Evolutionary conservation across 1,140 invertebrate species (phyloP).

Genomic region (Pomacea maculata): DNA sequence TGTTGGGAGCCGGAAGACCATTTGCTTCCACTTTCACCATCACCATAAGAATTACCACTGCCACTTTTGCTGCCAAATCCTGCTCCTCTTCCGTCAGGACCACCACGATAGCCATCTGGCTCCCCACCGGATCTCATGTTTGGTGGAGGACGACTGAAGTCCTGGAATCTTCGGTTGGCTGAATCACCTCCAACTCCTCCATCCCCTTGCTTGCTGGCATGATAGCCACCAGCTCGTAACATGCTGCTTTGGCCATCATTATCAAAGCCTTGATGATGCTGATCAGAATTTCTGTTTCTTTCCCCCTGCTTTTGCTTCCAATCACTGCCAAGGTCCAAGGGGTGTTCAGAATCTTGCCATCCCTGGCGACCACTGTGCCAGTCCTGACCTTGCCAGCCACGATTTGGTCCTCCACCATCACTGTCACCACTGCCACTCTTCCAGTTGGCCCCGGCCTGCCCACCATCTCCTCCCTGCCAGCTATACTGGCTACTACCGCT

Average conservation of each 20-base stretch:
- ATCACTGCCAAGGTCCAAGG: slow-evolving; percentile 4
- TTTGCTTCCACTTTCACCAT: background rate
- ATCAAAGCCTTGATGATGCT: background rate
- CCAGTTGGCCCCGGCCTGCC: background rate
- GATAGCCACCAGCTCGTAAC: slow-evolving; percentile 14
- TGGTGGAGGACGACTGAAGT: slow-evolving; percentile 18
- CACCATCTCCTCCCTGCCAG: background rate
- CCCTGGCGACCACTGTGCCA: background rate
- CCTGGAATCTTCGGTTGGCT: slow-evolving; percentile 1
- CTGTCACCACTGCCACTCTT: background rate
- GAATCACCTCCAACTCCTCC: slow-evolving; percentile 7
- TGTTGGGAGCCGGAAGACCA: background rate
- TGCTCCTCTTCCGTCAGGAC: background rate
- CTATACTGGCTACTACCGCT: background rate
- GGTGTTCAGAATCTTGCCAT: slow-evolving; percentile 10
- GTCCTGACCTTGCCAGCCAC: slow-evolving; percentile 4
- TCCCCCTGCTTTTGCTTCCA: slow-evolving; percentile 29
- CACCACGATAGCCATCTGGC: slow-evolving; percentile 4
- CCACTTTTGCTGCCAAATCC: slow-evolving; percentile 5
- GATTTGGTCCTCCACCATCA: no score
- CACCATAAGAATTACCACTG: slow-evolving; percentile 8
- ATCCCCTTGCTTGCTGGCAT: background rate
- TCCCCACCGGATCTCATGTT: slow-evolving; percentile 9
- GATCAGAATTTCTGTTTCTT: slow-evolving; percentile 16
- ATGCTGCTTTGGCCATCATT: slow-evolving; percentile 3